Evolutionary conservation across 1,140 invertebrate species (phyloP).

Genomic region (Odontomachus brunneus): DNA sequence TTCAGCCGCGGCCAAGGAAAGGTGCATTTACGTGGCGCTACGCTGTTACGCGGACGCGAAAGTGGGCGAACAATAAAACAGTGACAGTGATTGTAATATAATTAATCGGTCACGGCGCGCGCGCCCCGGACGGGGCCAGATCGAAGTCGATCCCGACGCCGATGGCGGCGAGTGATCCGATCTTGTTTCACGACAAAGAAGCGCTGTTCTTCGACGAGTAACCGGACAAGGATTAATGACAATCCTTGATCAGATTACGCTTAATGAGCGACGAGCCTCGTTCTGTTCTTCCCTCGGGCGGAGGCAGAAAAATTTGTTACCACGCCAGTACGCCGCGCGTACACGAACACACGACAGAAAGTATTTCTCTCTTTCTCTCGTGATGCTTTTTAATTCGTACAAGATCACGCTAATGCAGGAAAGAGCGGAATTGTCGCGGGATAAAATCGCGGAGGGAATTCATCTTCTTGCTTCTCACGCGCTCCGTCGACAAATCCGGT

Average conservation of each 20-base stretch:
- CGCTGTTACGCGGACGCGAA: slow-evolving; percentile 34
- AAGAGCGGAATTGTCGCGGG: slow-evolving; percentile 41
- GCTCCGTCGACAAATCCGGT: background rate
- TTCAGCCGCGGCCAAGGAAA: slow-evolving; percentile 41
- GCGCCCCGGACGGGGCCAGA: background rate
- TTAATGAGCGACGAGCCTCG: slow-evolving; percentile 62
- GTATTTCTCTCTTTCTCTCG: slow-evolving; percentile 28
- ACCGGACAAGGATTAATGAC: slow-evolving; percentile 68
- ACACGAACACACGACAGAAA: background rate
- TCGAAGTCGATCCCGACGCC: slow-evolving; percentile 40
- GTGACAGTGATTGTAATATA: slow-evolving; percentile 52
- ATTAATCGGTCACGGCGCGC: slow-evolving; percentile 53
- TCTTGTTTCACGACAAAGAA: slow-evolving; percentile 53
- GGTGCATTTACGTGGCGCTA: slow-evolving; percentile 24
- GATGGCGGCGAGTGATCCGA: slow-evolving; percentile 39
- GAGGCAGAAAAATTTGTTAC: slow-evolving; percentile 36
- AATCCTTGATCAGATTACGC: slow-evolving; percentile 68
- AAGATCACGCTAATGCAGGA: slow-evolving; percentile 52
- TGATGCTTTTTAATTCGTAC: slow-evolving; percentile 43
- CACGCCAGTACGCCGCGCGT: background rate
- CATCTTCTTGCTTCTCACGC: slow-evolving; percentile 29
- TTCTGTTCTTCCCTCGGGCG: slow-evolving; percentile 20
- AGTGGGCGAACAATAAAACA: slow-evolving; percentile 41
- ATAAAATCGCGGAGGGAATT: slow-evolving; percentile 53
- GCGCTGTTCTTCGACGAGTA: slow-evolving; percentile 41